Conservation (phyloP, 2,797 vertebrate genomes). For the Arnoldichthys spilopterus region DNA sequence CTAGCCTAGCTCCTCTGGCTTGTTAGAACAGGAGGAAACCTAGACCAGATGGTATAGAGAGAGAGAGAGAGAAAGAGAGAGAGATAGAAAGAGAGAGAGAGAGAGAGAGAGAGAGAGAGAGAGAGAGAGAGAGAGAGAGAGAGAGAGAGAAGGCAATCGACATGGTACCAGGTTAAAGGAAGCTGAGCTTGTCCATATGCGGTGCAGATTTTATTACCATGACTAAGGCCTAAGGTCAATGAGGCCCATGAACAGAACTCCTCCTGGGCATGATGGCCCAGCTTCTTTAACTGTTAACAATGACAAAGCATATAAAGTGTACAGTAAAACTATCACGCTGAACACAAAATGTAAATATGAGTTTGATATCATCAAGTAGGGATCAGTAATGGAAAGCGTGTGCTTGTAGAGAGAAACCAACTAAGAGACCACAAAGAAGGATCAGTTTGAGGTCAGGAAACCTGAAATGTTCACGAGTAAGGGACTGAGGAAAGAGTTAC, state of each 20-base stretch:
- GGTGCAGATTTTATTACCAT: conserved; percentile 39
- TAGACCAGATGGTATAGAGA: conserved; percentile 31
- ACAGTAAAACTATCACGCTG: conserved; percentile 9
- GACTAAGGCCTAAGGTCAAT: conserved; percentile 45
- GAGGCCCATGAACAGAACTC: conserved; percentile 8
- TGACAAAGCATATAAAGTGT: conserved; percentile 9
- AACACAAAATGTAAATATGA: conserved; percentile 11
- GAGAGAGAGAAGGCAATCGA: background rate
- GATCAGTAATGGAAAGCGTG: background rate
- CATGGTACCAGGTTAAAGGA: conserved; percentile 30
- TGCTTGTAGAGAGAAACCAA: background rate
- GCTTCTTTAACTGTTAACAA: conserved; percentile 28
- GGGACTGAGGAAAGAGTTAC: background rate
- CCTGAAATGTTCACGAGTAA: conserved; percentile 11
- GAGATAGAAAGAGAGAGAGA: background rate
- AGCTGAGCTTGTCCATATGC: conserved; percentile 39
- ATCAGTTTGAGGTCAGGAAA: conserved; percentile 4
- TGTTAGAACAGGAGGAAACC: background rate
- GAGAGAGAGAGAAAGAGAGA: background rate
- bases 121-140: background rate
- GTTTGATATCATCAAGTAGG: background rate
- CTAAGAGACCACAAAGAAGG: background rate
- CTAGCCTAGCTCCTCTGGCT: background rate
- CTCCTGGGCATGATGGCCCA: conserved; percentile 17
- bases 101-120: background rate